Evolutionary conservation across 2,888 invertebrate genomes (phyloP).

Genomic region (Scaptomyza parva): DNA sequence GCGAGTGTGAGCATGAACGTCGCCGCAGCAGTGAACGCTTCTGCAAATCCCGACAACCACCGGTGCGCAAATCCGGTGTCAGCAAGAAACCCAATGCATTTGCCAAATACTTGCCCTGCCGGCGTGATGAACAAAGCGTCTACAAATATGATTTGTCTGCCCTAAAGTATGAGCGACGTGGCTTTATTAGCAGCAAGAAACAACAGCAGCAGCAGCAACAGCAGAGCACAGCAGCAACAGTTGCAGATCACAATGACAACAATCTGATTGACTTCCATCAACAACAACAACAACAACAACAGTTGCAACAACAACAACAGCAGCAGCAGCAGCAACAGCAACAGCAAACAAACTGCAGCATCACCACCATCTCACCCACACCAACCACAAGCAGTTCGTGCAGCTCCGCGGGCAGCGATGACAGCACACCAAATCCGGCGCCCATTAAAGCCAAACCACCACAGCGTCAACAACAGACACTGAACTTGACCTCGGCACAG

Average conservation of each 20-base stretch:
- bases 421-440: conserved; percentile 59
- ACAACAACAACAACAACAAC: conserved; percentile 55
- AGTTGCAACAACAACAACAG: conserved; percentile 54
- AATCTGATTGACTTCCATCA: conserved; percentile 84
- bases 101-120: conserved; percentile 76
- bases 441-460: conserved; percentile 67
- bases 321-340: conserved; percentile 45
- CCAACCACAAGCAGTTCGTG: conserved; percentile 68
- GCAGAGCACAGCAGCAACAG: conserved; percentile 52
- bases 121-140: conserved; percentile 82
- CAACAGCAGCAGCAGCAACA: conserved; percentile 55
- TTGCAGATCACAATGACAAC: conserved; percentile 84
- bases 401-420: conserved; percentile 72
- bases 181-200: conserved; percentile 83
- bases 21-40: conserved; percentile 88
- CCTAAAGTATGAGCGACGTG: conserved; percentile 84
- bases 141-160: conserved; percentile 84
- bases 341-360: conserved; percentile 64
- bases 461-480: conserved; percentile 60
- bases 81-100: conserved; percentile 79
- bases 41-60: conserved; percentile 87
- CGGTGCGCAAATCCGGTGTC: conserved; percentile 85
- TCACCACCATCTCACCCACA: conserved; percentile 71
- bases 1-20: conserved; percentile 88
- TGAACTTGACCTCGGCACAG: conserved; percentile 79